Evolutionary conservation across 1,140 invertebrate genomes (phyloP).

Genomic region (Magallana angulata): DNA sequence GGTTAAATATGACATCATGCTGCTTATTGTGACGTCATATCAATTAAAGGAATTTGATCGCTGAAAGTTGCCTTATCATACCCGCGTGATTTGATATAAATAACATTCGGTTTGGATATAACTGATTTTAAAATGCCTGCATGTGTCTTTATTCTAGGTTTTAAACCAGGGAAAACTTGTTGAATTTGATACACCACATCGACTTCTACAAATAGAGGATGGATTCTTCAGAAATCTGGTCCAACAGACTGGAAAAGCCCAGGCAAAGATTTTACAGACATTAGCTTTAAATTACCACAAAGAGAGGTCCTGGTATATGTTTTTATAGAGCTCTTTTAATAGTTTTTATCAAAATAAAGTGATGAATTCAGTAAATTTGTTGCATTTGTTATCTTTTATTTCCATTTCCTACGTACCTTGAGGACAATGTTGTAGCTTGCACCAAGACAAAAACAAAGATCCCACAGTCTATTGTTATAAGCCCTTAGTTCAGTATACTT

Average conservation of each 20-base stretch:
- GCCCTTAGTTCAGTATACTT: too few species aligned
- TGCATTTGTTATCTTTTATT: neutral
- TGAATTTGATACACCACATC: conserved; percentile 86
- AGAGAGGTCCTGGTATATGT: neutral
- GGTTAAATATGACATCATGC: too few species aligned
- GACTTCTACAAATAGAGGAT: conserved; percentile 82
- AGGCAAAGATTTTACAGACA: conserved; percentile 59
- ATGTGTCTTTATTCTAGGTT: conserved; percentile 60
- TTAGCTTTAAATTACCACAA: conserved; percentile 47
- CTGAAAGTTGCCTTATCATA: too few species aligned
- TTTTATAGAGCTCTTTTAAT: neutral
- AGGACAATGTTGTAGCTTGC: too few species aligned
- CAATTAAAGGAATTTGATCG: too few species aligned
- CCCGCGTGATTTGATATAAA: too few species aligned
- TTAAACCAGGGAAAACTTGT: conserved; percentile 66
- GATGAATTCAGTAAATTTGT: neutral
- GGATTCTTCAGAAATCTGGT: conserved; percentile 80
- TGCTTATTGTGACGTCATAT: too few species aligned
- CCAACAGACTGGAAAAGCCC: conserved; percentile 63
- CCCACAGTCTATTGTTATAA: too few species aligned
- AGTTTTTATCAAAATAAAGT: neutral
- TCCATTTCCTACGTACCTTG: neutral
- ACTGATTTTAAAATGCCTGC: too few species aligned
- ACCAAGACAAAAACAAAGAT: too few species aligned
- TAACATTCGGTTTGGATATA: too few species aligned